A percentile compares a stretch with the other conserved stretches of the same genome.
Conservation (phyloP, 35 echinoderm and acorn worm genomes). For the Patiria miniata region DNA sequence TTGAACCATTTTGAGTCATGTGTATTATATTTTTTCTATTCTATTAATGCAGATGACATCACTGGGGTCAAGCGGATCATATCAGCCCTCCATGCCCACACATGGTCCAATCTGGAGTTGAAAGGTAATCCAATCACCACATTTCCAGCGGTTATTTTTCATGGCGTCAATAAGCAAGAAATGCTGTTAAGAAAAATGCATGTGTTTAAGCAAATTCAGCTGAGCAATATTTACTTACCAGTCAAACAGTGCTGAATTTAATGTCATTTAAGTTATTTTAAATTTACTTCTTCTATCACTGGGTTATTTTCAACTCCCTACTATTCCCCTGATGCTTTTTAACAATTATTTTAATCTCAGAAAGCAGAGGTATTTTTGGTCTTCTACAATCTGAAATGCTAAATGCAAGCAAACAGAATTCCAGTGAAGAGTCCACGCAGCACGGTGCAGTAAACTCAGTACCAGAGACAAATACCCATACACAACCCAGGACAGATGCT, state of each 20-base stretch:
- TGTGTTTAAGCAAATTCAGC: not conserved
- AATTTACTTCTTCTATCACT: too few relatives aligned
- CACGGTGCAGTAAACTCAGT: not conserved
- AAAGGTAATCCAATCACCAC: constrained; percentile 62
- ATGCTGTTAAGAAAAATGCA: too few relatives aligned
- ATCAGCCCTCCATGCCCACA: constrained; percentile 84
- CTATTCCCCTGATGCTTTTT: too few relatives aligned
- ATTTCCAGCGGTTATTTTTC: not conserved
- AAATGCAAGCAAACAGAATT: not conserved
- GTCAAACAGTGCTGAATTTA: too few relatives aligned
- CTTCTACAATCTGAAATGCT: constrained; percentile 13
- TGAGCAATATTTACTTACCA: too few relatives aligned
- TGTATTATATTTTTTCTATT: constrained; percentile 9
- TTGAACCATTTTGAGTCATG: not conserved
- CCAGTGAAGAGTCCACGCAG: not conserved
- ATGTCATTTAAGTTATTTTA: too few relatives aligned
- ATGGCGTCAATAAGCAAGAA: not conserved
- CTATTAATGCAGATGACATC: constrained; percentile 52
- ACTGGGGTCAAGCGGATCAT: constrained; percentile 77
- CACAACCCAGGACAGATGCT: not conserved
- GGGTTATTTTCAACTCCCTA: too few relatives aligned
- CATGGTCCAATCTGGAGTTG: constrained; percentile 92
- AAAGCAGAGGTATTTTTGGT: constrained; percentile 16
- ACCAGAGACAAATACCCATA: not conserved
- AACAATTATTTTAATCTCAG: not conserved